A percentile compares a stretch with the other conserved stretches of the same genome.
These are phyloP conservation scores for Nematolebias whitei DNA, from an alignment of 2,113 vertebrate genomes.

Conservation along the genomic window DNA sequence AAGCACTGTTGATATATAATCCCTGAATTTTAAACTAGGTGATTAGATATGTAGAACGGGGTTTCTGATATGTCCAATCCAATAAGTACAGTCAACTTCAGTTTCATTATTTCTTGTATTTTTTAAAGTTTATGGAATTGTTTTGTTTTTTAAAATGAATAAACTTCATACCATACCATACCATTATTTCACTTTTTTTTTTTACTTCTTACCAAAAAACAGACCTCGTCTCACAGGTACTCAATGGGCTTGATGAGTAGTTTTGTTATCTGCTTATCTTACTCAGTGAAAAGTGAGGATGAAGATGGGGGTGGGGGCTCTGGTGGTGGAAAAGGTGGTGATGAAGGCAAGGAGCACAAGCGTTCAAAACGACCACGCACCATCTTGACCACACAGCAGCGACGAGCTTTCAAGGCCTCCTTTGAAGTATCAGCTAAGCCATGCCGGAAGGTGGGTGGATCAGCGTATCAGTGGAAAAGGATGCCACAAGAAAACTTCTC, in stretches of 20 bases:
- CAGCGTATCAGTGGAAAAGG: slow-evolving; percentile 16
- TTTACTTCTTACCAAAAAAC: not conserved
- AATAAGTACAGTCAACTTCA: too few relatives aligned
- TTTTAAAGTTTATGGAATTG: too few relatives aligned
- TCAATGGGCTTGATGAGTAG: not conserved
- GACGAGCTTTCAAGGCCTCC: slow-evolving; percentile 90
- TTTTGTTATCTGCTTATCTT: slow-evolving; percentile 30
- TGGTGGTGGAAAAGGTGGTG: slow-evolving; percentile 79
- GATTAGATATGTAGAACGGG: not conserved
- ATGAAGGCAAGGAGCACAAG: slow-evolving; percentile 88
- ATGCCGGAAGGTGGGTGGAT: slow-evolving; percentile 85
- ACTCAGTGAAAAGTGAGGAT: slow-evolving; percentile 89
- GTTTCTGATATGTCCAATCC: too few relatives aligned
- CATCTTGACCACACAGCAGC: slow-evolving; percentile 91
- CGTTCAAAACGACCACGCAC: slow-evolving; percentile 89
- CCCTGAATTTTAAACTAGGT: not conserved
- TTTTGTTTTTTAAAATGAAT: too few relatives aligned
- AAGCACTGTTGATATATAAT: not conserved
- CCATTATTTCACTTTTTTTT: too few relatives aligned
- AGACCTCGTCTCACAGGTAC: not conserved
- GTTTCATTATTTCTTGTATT: too few relatives aligned
- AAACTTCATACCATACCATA: too few relatives aligned
- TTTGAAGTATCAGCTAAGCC: slow-evolving; percentile 94
- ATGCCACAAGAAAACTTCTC: slow-evolving; percentile 6
- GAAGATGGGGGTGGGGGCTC: slow-evolving; percentile 84